Base-by-base conservation (phyloP, 2,888 invertebrate species). In the Allacma fusca region DNA sequence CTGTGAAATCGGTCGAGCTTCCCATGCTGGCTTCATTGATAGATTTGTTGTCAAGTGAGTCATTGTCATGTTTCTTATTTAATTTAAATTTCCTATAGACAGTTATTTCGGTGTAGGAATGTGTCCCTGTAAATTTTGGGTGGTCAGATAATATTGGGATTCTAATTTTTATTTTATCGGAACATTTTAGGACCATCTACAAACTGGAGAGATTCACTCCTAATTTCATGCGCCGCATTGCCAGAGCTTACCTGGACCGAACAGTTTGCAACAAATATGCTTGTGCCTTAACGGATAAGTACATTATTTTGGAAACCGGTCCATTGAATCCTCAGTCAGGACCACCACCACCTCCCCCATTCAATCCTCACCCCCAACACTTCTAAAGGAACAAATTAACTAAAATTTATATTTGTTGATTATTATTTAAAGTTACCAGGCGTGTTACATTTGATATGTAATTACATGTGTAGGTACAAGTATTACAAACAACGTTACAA, bases 21-120 rank as follows among this genome's bases (percentile, higher is more conserved):
- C 13, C 24, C 62, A 62, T 26, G 62, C 24, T 13, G n/a, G 26
- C 2, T 24, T 62, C 16, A 12, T 62, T 24, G 62, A 62, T 62
- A 62, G 62, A 26, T 62, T 62, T 62, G 12, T 62, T 62, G 26
- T 24, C 62, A 62, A 62, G 62, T 62, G 26, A 62, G 62, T 62
- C 16, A 5, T 62, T 62, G 2, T 24, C 23, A 2, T 24, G n/a
- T n/a, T n/a, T 21, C 7, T 23, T 59, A 19, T 59, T 59, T 13
- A 7, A 59, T 19, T 7, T 23, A 59, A 7, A 13, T 59, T 59
- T 59, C 7, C 5, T 59, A 13, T 59, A n/a, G n/a, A n/a, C n/a
- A n/a, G n/a, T n/a, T n/a, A n/a, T n/a, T n/a, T n/a, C n/a, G n/a
- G n/a, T n/a, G n/a, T n/a, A n/a, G n/a, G n/a, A n/a, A n/a, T n/a